Percentiles rank a stretch among this genome's conserved stretches.
phyloP scores from a whole-genome alignment of 2,797 vertebrate genomes.

The Chaetophractus vellerosus region DNA sequence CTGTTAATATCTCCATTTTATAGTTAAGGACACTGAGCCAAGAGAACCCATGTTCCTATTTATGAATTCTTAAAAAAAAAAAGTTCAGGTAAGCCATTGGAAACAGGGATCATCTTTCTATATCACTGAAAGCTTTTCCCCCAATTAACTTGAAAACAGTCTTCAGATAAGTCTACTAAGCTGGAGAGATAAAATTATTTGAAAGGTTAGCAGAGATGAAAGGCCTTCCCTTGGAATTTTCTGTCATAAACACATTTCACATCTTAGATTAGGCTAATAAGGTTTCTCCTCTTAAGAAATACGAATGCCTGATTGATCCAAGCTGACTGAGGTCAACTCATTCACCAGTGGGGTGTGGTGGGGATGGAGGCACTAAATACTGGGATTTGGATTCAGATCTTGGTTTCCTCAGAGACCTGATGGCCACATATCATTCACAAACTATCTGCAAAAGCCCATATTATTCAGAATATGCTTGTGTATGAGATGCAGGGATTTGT shows the following conservation, averaged over 20 bases:
- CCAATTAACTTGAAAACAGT: conserved; percentile 37
- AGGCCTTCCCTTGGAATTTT: conserved; percentile 61
- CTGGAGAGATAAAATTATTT: conserved; percentile 55
- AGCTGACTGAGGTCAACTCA: not conserved
- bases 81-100: conserved; percentile 33
- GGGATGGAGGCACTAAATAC: not conserved
- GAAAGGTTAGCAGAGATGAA: conserved; percentile 61
- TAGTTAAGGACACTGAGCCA: not conserved
- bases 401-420: not conserved
- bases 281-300: conserved; percentile 47
- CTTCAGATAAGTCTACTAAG: conserved; percentile 56
- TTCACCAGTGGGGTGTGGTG: not conserved
- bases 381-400: not conserved
- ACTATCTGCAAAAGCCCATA: not conserved
- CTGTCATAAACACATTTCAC: conserved; percentile 22
- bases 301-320: not conserved
- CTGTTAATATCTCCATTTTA: not conserved
- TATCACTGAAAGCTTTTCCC: not conserved
- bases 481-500: not conserved
- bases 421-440: not conserved
- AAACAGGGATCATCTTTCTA: conserved; percentile 50
- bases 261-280: not conserved
- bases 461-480: not conserved
- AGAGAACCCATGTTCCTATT: not conserved
- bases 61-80: conserved; percentile 45